Evolutionary conservation across 2,797 vertebrate genomes (phyloP).

Genomic region (Antrozous pallidus): DNA sequence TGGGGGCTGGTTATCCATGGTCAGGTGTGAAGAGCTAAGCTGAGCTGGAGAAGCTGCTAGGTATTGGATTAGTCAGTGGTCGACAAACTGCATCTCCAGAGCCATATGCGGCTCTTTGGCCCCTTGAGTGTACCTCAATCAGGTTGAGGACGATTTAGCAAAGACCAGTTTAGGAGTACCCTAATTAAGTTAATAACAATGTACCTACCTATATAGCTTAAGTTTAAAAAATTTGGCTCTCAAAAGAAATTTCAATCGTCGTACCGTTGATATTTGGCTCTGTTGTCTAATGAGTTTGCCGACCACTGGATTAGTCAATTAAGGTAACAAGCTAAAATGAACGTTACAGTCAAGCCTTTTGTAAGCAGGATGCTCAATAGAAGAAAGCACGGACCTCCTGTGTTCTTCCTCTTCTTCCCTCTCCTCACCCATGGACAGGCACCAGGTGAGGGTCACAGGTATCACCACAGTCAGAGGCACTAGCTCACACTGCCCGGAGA

Average conservation of each 20-base stretch:
- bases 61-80: background rate
- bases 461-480: background rate
- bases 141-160: too few species aligned
- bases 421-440: accelerated
- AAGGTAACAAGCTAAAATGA: background rate
- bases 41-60: background rate
- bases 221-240: too few species aligned
- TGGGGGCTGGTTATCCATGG: background rate
- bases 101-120: too few species aligned
- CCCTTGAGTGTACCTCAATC: too few species aligned
- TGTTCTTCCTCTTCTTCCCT: background rate
- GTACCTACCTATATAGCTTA: too few species aligned
- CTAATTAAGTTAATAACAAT: too few species aligned
- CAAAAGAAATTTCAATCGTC: too few species aligned
- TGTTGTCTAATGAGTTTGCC: too few species aligned
- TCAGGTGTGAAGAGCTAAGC: background rate
- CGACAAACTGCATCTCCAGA: too few species aligned
- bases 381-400: background rate
- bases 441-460: background rate
- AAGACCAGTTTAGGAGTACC: too few species aligned
- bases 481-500: background rate
- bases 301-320: background rate
- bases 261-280: too few species aligned
- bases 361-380: background rate
- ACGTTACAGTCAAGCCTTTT: background rate